Conservation (phyloP, 1,140 invertebrate genomes). For the Melanaphis sacchari region DNA sequence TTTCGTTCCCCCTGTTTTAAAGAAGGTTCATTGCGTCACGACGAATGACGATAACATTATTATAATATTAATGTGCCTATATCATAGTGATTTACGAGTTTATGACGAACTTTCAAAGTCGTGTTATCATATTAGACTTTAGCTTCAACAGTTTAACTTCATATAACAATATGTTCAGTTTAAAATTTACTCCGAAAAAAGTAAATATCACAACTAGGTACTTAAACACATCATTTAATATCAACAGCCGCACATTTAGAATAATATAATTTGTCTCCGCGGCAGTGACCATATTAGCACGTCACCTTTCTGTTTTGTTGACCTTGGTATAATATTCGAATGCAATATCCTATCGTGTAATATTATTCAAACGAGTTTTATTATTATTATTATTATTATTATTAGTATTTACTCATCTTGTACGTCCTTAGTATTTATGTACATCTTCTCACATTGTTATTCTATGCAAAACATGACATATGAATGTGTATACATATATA, state of each 20-base stretch:
- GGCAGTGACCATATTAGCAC: constrained; percentile 25
- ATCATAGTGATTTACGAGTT: background rate
- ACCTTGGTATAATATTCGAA: constrained; percentile 28
- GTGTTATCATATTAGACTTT: background rate
- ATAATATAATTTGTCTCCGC: background rate
- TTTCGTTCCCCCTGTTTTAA: background rate
- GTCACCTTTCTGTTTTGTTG: constrained; percentile 10
- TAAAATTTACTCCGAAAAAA: background rate
- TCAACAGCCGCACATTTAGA: background rate
- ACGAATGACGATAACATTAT: background rate
- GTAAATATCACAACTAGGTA: background rate
- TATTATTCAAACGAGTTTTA: constrained; percentile 43
- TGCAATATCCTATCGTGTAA: background rate
- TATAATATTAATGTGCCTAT: background rate
- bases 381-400: background rate
- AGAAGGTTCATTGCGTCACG: constrained; percentile 18
- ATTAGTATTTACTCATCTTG: constrained; percentile 39
- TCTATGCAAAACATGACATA: constrained; percentile 44
- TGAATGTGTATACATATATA: background rate
- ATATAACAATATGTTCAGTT: background rate
- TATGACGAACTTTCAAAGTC: background rate
- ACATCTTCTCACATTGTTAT: constrained; percentile 21
- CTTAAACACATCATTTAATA: background rate
- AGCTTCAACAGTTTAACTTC: background rate
- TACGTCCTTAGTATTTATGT: constrained; percentile 6